Percentiles rank a stretch among this genome's conserved stretches.
Conservation (phyloP, 2,888 invertebrate species). For the Caenorhabditis panamensis region DNA sequence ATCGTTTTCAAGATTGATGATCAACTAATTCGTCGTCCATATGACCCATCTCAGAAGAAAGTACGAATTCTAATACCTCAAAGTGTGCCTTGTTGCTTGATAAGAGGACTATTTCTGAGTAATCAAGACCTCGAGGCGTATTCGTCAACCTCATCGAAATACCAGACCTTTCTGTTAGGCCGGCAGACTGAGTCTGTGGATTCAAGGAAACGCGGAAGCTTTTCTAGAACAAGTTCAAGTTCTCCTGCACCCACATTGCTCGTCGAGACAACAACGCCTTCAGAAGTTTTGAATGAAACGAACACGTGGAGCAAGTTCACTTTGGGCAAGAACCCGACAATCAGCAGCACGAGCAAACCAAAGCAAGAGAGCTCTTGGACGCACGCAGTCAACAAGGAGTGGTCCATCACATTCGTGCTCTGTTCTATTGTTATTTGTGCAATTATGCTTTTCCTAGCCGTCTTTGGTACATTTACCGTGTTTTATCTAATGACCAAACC, state of each 20-base stretch:
- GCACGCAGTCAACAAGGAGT: conserved; percentile 62
- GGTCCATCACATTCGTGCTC: conserved; percentile 62
- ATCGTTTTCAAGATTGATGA: conserved; percentile 52
- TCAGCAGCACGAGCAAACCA: conserved; percentile 34
- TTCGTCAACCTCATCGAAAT: conserved; percentile 16
- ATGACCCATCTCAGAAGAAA: conserved; percentile 1
- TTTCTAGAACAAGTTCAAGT: too few relatives aligned
- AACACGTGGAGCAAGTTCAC: conserved; percentile 53
- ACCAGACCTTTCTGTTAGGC: background rate
- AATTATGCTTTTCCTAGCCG: conserved; percentile 62
- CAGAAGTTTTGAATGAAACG: background rate
- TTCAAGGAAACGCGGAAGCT: too few relatives aligned
- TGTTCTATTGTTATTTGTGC: conserved; percentile 59
- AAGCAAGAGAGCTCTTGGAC: conserved; percentile 53
- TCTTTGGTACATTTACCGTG: conserved; percentile 61
- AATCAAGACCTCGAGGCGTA: conserved; percentile 33
- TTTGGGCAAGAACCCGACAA: conserved; percentile 43
- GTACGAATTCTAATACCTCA: conserved; percentile 45
- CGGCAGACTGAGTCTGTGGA: too few relatives aligned
- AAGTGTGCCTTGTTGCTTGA: conserved; percentile 51
- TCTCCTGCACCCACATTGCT: too few relatives aligned
- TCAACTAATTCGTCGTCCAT: conserved; percentile 48
- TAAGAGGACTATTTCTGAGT: conserved; percentile 47
- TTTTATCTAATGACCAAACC: conserved; percentile 63
- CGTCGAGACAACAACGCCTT: background rate